Conservation (phyloP, 2,888 invertebrate genomes). For the Lamellibrachia satsuma region DNA sequence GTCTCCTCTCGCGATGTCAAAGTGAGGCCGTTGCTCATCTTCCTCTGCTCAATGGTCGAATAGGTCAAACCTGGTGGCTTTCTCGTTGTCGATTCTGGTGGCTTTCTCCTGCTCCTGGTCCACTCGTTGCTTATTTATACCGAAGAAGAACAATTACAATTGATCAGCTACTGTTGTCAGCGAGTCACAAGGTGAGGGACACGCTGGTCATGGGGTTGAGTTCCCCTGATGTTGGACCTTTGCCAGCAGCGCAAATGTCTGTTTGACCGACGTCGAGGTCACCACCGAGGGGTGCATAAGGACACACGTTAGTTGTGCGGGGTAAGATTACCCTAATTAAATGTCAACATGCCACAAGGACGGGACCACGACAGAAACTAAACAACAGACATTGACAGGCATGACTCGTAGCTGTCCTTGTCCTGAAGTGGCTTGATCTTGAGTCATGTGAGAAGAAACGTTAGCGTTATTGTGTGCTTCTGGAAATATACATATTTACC, state of each 20-base stretch:
- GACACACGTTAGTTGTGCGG: neutral
- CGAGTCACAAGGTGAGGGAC: neutral
- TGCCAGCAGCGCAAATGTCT: neutral
- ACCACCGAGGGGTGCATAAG: neutral
- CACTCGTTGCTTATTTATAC: neutral
- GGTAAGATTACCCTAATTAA: too few relatives aligned
- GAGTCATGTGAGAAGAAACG: neutral
- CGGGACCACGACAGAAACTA: neutral
- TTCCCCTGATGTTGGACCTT: neutral
- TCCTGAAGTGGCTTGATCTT: neutral
- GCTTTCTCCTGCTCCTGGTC: neutral
- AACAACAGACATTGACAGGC: neutral
- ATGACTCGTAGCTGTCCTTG: neutral
- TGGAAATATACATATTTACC: too few relatives aligned
- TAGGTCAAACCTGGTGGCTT: neutral
- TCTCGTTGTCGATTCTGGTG: neutral
- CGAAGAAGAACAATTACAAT: neutral
- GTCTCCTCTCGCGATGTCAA: neutral
- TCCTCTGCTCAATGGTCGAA: neutral
- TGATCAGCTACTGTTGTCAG: neutral
- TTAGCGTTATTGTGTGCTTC: too few relatives aligned
- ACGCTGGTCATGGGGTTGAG: neutral
- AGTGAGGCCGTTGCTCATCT: neutral
- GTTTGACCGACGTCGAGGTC: neutral
- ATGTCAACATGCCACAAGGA: neutral